These are phyloP conservation scores for Conopomorpha cramerella DNA, from an alignment of 1,140 invertebrate species.

Conservation along the genomic window DNA sequence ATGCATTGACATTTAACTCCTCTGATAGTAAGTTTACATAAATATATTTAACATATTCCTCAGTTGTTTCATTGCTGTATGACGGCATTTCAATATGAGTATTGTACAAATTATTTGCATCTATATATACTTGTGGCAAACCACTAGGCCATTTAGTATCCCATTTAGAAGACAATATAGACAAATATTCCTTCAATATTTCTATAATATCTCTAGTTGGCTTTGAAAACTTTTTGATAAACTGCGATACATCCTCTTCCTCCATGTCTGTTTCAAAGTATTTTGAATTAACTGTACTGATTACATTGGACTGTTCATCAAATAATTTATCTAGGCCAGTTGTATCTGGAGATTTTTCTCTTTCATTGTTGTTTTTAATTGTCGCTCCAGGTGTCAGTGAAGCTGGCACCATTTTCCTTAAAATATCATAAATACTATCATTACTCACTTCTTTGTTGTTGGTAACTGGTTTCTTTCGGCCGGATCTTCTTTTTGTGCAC, in stretches of 20 bases:
- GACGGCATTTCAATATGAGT: conserved; percentile 62
- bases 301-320: conserved; percentile 58
- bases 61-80: conserved; percentile 48
- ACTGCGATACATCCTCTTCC: conserved; percentile 65
- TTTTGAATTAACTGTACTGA: conserved; percentile 11
- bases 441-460: conserved; percentile 55
- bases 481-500: conserved; percentile 73
- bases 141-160: conserved; percentile 66
- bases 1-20: conserved; percentile 65
- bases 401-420: conserved; percentile 64
- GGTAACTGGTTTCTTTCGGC: conserved; percentile 56
- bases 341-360: conserved; percentile 66
- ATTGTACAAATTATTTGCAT: conserved; percentile 61
- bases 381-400: conserved; percentile 40
- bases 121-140: conserved; percentile 64
- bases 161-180: conserved; percentile 65
- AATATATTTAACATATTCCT: conserved; percentile 61
- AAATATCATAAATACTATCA: conserved; percentile 67
- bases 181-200: conserved; percentile 64
- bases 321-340: conserved; percentile 68
- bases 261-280: conserved; percentile 73
- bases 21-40: conserved; percentile 66
- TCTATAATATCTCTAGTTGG: conserved; percentile 63
- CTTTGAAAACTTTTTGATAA: conserved; percentile 63
- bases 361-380: conserved; percentile 42